Base-by-base conservation (phyloP, 2,888 invertebrate genomes). In the Diadromus collaris region DNA sequence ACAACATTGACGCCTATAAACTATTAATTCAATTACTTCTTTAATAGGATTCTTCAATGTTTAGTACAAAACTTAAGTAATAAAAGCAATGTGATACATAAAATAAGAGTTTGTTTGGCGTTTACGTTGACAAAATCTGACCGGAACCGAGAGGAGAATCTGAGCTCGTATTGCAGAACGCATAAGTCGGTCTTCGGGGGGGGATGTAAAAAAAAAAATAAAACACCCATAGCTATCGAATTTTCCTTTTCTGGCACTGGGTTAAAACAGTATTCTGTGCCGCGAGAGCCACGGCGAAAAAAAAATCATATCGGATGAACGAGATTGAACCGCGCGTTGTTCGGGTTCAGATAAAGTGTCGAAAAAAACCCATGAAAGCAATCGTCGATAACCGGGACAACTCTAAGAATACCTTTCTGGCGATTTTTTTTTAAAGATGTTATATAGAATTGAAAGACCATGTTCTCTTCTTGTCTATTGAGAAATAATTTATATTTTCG, bases 31-130 rank as follows among this genome's bases (percentile, higher is more conserved):
- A 24, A 51, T 51, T 13, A 54, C 24, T 21, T 67, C 21, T 54
- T 67, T 67, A 54, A 67, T 67, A 34, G 34, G 38, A 27, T 51
- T 51, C 54, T 13, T 54, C 24, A 10, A 54, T 9, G 51, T 21
- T 24, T 51, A 13, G 51, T 51, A 51, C 51, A 51, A 51, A 51
- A 51, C 5, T 13, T 51, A 51, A 51, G 24, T 51, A 51, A 48
- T 21, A 48, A 48, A 48, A 48, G 48, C 19, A 48, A 48, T 48
- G 48, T 19, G 48, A 51, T 51, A 51, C 51, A 51, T 51, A 51
- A 24, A 51, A 51, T 51, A 24, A 51, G 5, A 10, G 10, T 19
- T 51, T 51, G 13, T 51, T 51, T 51, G 24, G 13, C 10, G 24
- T 51, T 9, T 19, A n/a, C 19, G 2, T 51, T 51, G 51, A 13